phyloP scores from a whole-genome alignment of 92 coral and sea anemone genomes.

The Palythoa caribaeorum region DNA sequence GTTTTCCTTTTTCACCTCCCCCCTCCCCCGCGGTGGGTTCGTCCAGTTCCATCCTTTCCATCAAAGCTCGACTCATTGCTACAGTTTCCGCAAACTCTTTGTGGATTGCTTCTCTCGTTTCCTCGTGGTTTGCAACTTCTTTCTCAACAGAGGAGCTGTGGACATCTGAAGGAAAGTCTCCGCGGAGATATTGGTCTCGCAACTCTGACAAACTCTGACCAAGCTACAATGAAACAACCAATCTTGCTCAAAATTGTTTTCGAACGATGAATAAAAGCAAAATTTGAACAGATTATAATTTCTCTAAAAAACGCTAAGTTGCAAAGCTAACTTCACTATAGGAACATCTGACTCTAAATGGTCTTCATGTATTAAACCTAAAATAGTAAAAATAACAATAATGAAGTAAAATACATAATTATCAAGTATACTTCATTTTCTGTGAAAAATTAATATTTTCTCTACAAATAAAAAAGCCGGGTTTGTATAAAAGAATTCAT shows the following conservation, averaged over 20 bases:
- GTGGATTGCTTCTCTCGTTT: constrained; percentile 79
- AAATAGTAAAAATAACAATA: no score
- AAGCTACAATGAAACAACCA: constrained; percentile 51
- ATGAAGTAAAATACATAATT: no score
- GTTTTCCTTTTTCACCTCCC: constrained; percentile 34
- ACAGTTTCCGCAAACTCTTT: constrained; percentile 89
- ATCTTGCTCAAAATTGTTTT: not conserved
- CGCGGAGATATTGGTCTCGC: constrained; percentile 64
- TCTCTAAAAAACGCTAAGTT: not conserved
- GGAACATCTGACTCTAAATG: no score
- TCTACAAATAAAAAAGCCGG: no score
- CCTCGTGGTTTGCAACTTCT: constrained; percentile 78
- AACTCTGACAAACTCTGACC: constrained; percentile 75
- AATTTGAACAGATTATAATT: not conserved
- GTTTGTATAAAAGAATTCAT: no score
- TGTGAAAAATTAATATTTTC: no score
- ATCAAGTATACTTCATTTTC: no score
- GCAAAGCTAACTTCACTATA: not conserved
- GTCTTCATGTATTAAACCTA: no score
- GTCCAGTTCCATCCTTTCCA: constrained; percentile 87
- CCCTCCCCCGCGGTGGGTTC: constrained; percentile 66
- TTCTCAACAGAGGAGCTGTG: constrained; percentile 62
- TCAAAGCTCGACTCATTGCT: constrained; percentile 87
- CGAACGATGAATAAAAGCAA: not conserved
- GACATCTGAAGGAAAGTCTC: constrained; percentile 74